phyloP scores from a whole-genome alignment of 2,888 invertebrate genomes.

The Syrista parreyssii region DNA sequence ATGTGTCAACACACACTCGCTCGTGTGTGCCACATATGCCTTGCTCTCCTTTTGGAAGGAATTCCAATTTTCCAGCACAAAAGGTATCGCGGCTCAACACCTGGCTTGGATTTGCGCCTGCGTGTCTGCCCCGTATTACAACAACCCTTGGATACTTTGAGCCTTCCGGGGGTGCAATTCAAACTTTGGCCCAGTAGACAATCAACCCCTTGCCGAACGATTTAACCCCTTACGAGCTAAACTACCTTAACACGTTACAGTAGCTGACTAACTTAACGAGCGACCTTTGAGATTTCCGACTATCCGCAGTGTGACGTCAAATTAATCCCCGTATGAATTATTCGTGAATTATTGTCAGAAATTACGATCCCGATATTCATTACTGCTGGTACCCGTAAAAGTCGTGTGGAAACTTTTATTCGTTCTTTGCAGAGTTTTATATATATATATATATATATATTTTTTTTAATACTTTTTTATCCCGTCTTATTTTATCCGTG shows the following conservation, averaged over 20 bases:
- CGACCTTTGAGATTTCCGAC: background rate
- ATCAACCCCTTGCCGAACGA: conserved; percentile 36
- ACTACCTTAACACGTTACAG: background rate
- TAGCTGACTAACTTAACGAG: background rate
- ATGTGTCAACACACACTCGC: conserved; percentile 1
- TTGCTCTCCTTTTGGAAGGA: conserved; percentile 7
- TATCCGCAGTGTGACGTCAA: background rate
- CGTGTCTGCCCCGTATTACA: conserved; percentile 36
- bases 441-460: too few relatives aligned
- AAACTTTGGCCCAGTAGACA: conserved; percentile 55
- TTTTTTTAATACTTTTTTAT: background rate
- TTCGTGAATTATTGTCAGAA: background rate
- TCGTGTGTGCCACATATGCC: conserved; percentile 3
- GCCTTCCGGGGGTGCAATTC: conserved; percentile 44
- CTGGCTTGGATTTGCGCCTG: conserved; percentile 55
- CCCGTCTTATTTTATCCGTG: background rate
- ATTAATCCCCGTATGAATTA: background rate
- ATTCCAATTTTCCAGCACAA: conserved; percentile 16
- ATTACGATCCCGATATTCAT: background rate
- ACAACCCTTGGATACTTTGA: conserved; percentile 38
- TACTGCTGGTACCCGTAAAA: background rate
- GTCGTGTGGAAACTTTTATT: background rate
- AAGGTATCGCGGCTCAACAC: conserved; percentile 43
- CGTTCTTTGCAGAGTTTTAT: background rate
- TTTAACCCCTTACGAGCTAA: background rate